These are phyloP conservation scores for Lasioglossum zephyrum DNA, from an alignment of 2,888 invertebrate genomes.

Conservation along the genomic window DNA sequence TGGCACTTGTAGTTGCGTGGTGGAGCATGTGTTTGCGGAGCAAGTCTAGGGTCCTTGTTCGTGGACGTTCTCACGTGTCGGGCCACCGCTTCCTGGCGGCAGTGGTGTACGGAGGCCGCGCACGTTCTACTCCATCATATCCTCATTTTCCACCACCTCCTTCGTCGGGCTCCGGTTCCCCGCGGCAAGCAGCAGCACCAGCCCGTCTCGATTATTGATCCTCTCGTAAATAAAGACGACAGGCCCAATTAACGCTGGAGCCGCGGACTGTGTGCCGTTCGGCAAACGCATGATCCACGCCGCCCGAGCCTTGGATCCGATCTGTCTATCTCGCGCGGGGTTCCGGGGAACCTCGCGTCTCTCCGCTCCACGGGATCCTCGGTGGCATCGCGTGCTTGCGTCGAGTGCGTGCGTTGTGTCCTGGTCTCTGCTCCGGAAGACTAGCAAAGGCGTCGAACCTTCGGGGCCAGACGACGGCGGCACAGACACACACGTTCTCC, in stretches of 20 bases:
- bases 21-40: slow-evolving; percentile 29
- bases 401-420: background rate
- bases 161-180: slow-evolving; percentile 28
- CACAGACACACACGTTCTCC: background rate
- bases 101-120: slow-evolving; percentile 44
- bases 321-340: slow-evolving; percentile 45
- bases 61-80: slow-evolving; percentile 65
- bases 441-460: background rate
- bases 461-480: background rate
- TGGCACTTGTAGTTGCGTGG: slow-evolving; percentile 67
- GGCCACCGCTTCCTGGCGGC: slow-evolving; percentile 65
- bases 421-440: background rate
- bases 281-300: slow-evolving; percentile 63
- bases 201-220: slow-evolving; percentile 76
- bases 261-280: slow-evolving; percentile 60
- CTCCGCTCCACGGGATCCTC: slow-evolving; percentile 25
- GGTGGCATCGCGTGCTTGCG: slow-evolving; percentile 38
- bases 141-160: slow-evolving; percentile 30
- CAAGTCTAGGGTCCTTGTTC: background rate
- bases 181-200: slow-evolving; percentile 37
- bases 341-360: slow-evolving; percentile 31
- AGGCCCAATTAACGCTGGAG: slow-evolving; percentile 62
- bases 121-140: slow-evolving; percentile 46
- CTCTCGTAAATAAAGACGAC: slow-evolving; percentile 71
- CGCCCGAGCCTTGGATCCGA: slow-evolving; percentile 10